phyloP scores from a whole-genome alignment of 2,888 invertebrate genomes.

The Caenorhabditis parvicauda region DNA sequence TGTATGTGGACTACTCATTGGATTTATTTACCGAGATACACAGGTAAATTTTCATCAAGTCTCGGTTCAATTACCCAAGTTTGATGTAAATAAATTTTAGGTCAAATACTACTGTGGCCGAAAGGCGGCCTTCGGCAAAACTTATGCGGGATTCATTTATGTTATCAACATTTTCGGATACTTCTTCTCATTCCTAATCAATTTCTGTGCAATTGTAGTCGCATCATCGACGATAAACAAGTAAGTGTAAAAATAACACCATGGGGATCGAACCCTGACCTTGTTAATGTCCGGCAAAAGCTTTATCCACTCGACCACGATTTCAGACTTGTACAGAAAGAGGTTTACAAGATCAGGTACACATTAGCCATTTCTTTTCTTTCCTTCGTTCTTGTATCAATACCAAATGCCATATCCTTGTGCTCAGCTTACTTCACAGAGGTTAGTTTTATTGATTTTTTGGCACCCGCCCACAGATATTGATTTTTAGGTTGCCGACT shows the following conservation, averaged over 20 bases:
- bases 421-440: constrained; percentile 32
- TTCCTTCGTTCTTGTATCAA: constrained; percentile 39
- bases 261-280: constrained; percentile 1
- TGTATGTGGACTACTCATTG: too few relatives aligned
- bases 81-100: constrained; percentile 1
- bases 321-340: constrained; percentile 29
- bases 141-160: constrained; percentile 36
- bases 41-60: constrained; percentile 6
- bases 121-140: constrained; percentile 42
- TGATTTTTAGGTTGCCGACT: constrained; percentile 29
- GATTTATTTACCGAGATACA: constrained; percentile 23
- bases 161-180: constrained; percentile 35
- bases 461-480: background rate
- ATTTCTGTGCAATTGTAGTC: constrained; percentile 25
- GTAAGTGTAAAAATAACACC: constrained; percentile 7
- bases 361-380: constrained; percentile 37
- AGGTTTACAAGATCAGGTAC: constrained; percentile 36
- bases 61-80: background rate
- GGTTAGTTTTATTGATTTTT: constrained; percentile 7
- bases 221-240: constrained; percentile 27
- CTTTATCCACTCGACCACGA: background rate
- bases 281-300: background rate
- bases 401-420: constrained; percentile 42
- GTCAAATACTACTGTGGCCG: constrained; percentile 41
- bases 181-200: constrained; percentile 30